A percentile compares a stretch with the other conserved stretches of the same genome.
These are phyloP conservation scores for Adela reaumurella DNA, from an alignment of 2,888 invertebrate species.

Conservation along the genomic window DNA sequence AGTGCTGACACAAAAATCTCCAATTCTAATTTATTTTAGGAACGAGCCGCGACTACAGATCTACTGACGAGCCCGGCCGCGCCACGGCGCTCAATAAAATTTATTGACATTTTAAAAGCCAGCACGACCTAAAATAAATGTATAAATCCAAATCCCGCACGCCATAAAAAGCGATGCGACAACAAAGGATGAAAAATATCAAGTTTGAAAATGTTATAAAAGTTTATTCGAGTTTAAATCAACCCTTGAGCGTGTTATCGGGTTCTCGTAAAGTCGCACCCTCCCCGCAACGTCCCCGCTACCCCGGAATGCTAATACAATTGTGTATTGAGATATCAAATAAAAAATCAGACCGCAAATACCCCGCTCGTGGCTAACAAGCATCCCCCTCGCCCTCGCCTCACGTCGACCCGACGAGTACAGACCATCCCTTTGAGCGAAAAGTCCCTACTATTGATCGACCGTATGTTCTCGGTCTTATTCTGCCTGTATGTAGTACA, in stretches of 20 bases:
- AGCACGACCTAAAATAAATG: background rate
- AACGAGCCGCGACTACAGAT: background rate
- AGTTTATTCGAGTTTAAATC: background rate
- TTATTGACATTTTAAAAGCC: background rate
- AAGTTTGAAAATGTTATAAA: background rate
- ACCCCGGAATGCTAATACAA: background rate
- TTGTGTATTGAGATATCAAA: conserved; percentile 52
- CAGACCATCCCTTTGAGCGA: background rate
- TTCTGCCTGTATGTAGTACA: too few relatives aligned
- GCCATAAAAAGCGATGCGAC: background rate
- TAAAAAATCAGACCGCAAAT: conserved; percentile 22
- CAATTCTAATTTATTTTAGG: background rate
- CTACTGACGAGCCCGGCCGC: background rate
- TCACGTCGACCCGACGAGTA: too few relatives aligned
- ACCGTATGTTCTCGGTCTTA: too few relatives aligned
- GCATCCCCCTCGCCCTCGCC: background rate
- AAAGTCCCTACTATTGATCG: too few relatives aligned
- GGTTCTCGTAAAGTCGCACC: background rate
- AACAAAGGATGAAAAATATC: background rate
- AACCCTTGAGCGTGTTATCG: background rate
- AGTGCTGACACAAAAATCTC: background rate
- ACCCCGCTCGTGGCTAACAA: background rate
- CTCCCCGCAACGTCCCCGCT: background rate
- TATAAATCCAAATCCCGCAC: background rate
- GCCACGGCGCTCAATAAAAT: background rate